Evolutionary conservation across 2,888 invertebrate genomes (phyloP).

Genomic region (Craniophora ligustri): DNA sequence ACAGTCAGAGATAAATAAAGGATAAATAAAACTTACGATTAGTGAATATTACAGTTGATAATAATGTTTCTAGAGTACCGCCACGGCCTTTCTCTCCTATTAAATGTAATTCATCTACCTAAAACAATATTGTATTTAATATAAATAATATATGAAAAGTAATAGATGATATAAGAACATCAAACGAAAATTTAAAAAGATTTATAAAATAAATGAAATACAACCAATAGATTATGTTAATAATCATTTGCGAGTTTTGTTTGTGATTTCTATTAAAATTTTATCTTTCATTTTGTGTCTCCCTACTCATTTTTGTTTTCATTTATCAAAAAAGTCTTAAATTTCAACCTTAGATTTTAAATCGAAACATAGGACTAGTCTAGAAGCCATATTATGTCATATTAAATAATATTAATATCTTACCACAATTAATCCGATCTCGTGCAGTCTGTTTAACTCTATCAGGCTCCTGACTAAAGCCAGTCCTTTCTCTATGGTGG

Average conservation of each 20-base stretch:
- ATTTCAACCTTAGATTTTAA: no score
- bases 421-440: slow-evolving; percentile 93
- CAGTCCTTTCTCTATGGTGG: slow-evolving; percentile 98
- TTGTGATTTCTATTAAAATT: no score
- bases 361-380: no score
- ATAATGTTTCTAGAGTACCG: slow-evolving; percentile 93
- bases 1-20: not conserved
- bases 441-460: slow-evolving; percentile 92
- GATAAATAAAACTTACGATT: slow-evolving; percentile 86
- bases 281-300: no score
- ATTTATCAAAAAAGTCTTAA: no score
- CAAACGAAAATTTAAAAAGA: no score
- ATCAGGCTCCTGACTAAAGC: slow-evolving; percentile 95
- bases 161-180: no score
- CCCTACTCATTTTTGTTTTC: no score
- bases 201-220: no score
- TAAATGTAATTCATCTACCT: slow-evolving; percentile 97
- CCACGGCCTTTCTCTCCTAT: slow-evolving; percentile 96
- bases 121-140: slow-evolving; percentile 19
- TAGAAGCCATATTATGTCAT: not conserved
- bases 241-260: no score
- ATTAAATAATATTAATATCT: slow-evolving; percentile 26
- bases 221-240: no score
- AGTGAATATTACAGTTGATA: slow-evolving; percentile 93
- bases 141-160: no score